Base-by-base conservation (phyloP, 2,888 invertebrate species). In the Anagyrus pseudococci region DNA sequence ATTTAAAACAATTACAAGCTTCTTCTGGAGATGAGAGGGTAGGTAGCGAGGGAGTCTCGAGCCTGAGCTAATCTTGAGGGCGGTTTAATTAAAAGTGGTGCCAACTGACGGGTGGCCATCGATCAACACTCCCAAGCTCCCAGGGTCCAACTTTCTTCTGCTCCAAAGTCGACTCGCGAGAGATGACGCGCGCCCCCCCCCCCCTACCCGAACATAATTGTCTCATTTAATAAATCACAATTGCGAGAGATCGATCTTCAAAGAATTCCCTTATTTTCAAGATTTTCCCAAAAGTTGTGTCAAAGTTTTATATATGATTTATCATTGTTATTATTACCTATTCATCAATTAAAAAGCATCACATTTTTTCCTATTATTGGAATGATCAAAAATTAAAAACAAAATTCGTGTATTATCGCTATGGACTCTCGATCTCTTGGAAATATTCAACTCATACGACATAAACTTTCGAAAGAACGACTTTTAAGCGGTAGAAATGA, bases 31-130 rank as follows among this genome's bases (percentile, higher is more conserved):
- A 62, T 66, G 62, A 58, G 62, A 62, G 65, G 69, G n/a, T n/a
- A n/a, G n/a, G n/a, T n/a, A n/a, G n/a, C n/a, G n/a, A n/a, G n/a
- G 68, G 66, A 59, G 67, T 56, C 55, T 60, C 64, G 67, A 55
- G 71, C 73, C 74, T 73, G 76, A 76, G 76, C 79, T 79, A 79
- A 80, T 80, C 80, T 80, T 77, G 79, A 79, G 79, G 80, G 80
- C 68, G 78, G 74, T 80, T 80, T 80, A 80, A 80, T 80, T 80
- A 80, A 80, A 80, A 80, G 79, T 79, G 76, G 74, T 79, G 76
- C 80, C 80, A 80, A 80, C 80, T 79, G 80, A 79, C 79, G 79
- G 78, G 77, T 77, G 75, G 76, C 79, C 76, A 80, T 80, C 80
- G 79, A 80, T 80, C 80, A 80, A 80, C 79, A 75, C 74, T 72